Base-by-base conservation (phyloP, 1,140 invertebrate species). In the Zaprionus ornatus region DNA sequence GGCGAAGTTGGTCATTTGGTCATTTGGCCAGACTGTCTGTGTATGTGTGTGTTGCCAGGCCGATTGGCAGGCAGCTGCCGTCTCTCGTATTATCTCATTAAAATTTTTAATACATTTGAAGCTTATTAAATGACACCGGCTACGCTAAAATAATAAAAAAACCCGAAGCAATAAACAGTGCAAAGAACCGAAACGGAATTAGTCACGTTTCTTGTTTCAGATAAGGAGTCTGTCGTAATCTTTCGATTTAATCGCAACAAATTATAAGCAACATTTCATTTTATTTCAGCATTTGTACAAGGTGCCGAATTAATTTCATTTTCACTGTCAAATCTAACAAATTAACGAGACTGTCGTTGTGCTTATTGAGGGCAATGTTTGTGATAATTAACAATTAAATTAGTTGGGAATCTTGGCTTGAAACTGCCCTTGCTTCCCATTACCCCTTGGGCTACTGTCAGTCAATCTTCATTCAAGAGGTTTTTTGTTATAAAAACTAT, bases 111-210 rank as follows among this genome's bases (percentile, higher is more conserved):
- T 32, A n/a, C 35, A 45, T 45, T 40, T 57, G 19, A 48, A 21
- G 35, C 73, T 83, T 88, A 87, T 88, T 84, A 88, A 87, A 84
- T 72, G 83, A 70, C 67, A 86, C 63, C 63, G 67, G 77, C 84
- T 80, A 80, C 27, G 27, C 7, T 32, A 9, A 32, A 32, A 10
- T 10, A 32, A 32, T 27, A 65, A 61, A 60, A 60, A 86, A 80
- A 45, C 54, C 59, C 35, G 48, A 65, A 52, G 42, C 60, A 69
- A 76, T 82, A 76, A 80, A 82, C 77, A 65, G 75, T 79, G 73
- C 27, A 42, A 70, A 67, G 80, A 70, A 74, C 66, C 59, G 50
- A 70, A 79, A 52, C 57, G 67, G 66, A 77, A 63, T 74, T 72
- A 79, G 52, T 80, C 65, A 87, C 84, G 61, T 57, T 45, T 54